phyloP scores from a whole-genome alignment of 2,888 invertebrate genomes.

The Drosophila testacea region DNA sequence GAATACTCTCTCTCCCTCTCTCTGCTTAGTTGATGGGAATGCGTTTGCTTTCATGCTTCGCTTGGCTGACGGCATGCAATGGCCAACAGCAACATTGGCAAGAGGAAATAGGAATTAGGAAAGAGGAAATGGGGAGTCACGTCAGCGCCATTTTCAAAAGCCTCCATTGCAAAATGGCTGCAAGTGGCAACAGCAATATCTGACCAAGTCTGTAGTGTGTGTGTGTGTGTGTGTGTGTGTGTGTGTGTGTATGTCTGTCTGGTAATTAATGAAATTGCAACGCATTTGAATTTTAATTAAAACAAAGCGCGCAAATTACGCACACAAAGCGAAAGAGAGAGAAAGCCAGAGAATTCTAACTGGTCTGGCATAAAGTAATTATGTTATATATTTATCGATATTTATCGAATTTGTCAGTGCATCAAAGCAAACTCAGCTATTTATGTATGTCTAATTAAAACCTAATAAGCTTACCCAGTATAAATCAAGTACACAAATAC shows the following conservation, averaged over 20 bases:
- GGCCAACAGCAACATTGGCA: conserved; percentile 50
- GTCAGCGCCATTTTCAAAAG: conserved; percentile 74
- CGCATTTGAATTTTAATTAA: conserved; percentile 84
- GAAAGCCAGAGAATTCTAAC: neutral
- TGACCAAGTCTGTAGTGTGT: conserved; percentile 20
- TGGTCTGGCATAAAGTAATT: neutral
- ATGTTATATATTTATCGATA: neutral
- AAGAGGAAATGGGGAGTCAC: conserved; percentile 41
- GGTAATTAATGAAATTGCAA: conserved; percentile 83
- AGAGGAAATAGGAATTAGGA: neutral
- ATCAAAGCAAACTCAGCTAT: conserved; percentile 2
- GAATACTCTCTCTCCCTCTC: neutral
- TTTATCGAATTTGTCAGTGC: neutral
- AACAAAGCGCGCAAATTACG: conserved; percentile 79
- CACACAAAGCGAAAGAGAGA: conserved; percentile 30
- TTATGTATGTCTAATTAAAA: neutral
- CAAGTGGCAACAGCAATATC: conserved; percentile 61
- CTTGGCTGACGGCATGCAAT: conserved; percentile 72
- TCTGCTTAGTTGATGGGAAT: conserved; percentile 61
- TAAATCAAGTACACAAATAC: too few relatives aligned
- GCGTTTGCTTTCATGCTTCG: conserved; percentile 78
- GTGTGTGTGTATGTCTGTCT: conserved; percentile 40
- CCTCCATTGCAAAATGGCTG: conserved; percentile 71
- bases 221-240: conserved; percentile 18
- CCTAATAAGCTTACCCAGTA: neutral